Conservation (phyloP, 2,888 invertebrate genomes). For the Cheilosia grossa region DNA sequence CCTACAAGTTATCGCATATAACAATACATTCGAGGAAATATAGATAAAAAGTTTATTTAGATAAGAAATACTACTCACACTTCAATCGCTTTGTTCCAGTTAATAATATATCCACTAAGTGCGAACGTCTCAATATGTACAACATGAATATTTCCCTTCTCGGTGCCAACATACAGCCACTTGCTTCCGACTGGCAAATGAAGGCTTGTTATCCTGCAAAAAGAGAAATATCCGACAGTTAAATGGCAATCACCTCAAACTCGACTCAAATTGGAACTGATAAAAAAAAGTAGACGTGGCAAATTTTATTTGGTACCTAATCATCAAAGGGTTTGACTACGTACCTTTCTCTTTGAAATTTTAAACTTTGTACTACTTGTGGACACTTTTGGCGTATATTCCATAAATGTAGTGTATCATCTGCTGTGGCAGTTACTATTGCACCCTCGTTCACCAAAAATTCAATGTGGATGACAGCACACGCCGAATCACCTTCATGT, state of each 20-base stretch:
- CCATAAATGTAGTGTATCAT: constrained; percentile 98
- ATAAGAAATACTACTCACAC: constrained; percentile 88
- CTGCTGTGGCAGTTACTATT: constrained; percentile 96
- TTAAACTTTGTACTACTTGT: constrained; percentile 97
- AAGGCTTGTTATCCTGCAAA: constrained; percentile 94
- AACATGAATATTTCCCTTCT: constrained; percentile 98
- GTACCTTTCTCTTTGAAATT: constrained; percentile 98
- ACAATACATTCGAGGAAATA: too few species aligned
- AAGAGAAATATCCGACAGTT: constrained; percentile 38
- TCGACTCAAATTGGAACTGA: constrained; percentile 12
- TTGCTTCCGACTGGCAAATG: constrained; percentile 98
- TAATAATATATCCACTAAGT: constrained; percentile 98
- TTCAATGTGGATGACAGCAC: constrained; percentile 92
- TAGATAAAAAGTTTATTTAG: background rate
- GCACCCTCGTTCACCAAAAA: constrained; percentile 99
- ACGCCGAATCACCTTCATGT: constrained; percentile 87
- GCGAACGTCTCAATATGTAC: constrained; percentile 98
- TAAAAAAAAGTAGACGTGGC: constrained; percentile 17
- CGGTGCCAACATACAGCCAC: constrained; percentile 99
- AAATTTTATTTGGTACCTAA: too few species aligned
- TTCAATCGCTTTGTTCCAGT: constrained; percentile 99
- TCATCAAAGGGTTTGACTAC: constrained; percentile 75
- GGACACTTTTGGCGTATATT: constrained; percentile 97
- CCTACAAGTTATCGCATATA: too few species aligned
- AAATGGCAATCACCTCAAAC: background rate